Evolutionary conservation across 2,113 vertebrate species (phyloP).

Genomic region (Sturnira hondurensis): DNA sequence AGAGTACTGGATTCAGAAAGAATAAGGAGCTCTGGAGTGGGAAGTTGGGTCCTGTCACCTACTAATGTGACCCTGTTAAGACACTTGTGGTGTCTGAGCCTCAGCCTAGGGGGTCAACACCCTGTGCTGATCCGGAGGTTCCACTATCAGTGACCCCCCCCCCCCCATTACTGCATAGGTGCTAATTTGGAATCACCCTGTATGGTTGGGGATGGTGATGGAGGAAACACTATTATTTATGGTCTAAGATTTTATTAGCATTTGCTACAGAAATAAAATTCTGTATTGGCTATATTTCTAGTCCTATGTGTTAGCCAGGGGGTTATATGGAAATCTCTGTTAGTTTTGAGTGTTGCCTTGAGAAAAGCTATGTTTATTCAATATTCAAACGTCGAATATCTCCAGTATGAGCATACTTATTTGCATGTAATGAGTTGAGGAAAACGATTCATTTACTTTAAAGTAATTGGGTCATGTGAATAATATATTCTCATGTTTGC

Average conservation of each 20-base stretch:
- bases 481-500: neutral
- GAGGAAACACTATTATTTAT: neutral
- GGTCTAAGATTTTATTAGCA: neutral
- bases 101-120: neutral
- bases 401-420: neutral
- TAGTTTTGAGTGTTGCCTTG: neutral
- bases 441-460: neutral
- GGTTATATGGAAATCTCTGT: neutral
- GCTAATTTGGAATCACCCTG: neutral
- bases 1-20: neutral
- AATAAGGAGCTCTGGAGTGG: neutral
- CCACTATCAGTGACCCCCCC: neutral
- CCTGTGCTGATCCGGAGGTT: neutral
- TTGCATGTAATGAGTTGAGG: neutral
- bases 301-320: neutral
- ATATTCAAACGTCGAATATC: neutral
- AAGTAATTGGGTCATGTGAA: neutral
- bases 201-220: neutral
- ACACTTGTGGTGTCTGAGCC: neutral
- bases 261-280: neutral
- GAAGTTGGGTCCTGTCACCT: neutral
- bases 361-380: neutral
- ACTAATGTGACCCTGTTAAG: neutral
- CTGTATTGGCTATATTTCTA: neutral
- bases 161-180: neutral